Evolutionary conservation across 2,888 invertebrate species (phyloP), one percentile per base, ranked within the genome.

Genomic region (Oscheius sp.): DNA sequence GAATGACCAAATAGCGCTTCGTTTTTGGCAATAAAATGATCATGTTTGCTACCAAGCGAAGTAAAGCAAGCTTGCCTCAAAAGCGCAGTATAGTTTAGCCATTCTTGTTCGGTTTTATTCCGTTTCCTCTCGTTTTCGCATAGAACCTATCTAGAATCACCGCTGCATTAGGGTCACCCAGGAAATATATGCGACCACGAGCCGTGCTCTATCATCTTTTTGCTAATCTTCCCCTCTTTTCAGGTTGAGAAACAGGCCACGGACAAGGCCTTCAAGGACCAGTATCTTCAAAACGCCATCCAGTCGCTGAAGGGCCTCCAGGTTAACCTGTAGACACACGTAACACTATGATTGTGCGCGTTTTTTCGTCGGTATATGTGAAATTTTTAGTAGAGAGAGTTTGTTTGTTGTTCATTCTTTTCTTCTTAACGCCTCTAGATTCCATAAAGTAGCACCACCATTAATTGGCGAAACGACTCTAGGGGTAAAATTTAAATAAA

Each of bases 281-380:
- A 85, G 75, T 88, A 85, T 79, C 81, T 88, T 74, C 83, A 86
- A 78, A 82, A 84, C 76, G 86, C 88, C 77, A 88, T 88, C 77
- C 77, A 79, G 65, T 84, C 87, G 73, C 81, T 88, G 74, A 86
- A 87, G 78, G 81, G 79, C 74, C 79, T 87, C 76, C 77, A 79
- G 65, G 79, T 77, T 73, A 77, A 80, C 66, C 70, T 80, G 60
- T 82, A 74, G 48, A 70, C 32, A 48, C 21, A 21, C 21, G 21
- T 21, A 21, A 21, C 21, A 21, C 21, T 21, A 21, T 21, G 21
- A 21, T 21, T 21, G 21, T 21, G 21, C 21, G 21, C 21, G 21
- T 21, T 21, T 21, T 68, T 68, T 53, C 68, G 47, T 47, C n/a
- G 35, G 53, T 53, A 55, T 68, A 55, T 68, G 68, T 68, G 42